Base-by-base conservation (phyloP, 2,888 invertebrate species). In the Apamea epomidion region DNA sequence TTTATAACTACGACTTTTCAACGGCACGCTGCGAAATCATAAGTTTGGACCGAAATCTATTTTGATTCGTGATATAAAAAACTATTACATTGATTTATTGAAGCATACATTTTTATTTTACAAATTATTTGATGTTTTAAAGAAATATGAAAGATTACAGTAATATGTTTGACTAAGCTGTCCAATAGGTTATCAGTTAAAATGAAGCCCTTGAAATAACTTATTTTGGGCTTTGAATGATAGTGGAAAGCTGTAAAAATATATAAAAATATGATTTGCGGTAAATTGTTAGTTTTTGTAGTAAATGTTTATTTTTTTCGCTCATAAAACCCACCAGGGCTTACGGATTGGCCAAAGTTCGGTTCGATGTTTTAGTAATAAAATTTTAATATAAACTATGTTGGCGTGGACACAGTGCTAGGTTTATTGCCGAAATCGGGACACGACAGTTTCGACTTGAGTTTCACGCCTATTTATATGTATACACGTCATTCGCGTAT, bases 181-280 rank as follows among this genome's bases (percentile, higher is more conserved):
- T 76, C 79, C 37, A 60, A 67, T 58, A 37, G 42, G 60, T 60
- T 82, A 78, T 88, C 82, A 82, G n/a, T 42, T 45, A 6, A 65
- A 85, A 65, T 29, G 16, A 29, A 81, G 82, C 90, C 89, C 90
- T 90, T 90, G 85, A 83, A 90, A 82, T 60, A 74, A 72, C 71
- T 73, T 64, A 80, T 81, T 76, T 54, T 42, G n/a, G 45, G 68
- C 25, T 77, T 37, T 37, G 45, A 89, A 84, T 75, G 78, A 87
- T 83, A 60, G 25, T 58, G 32, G 37, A 79, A 90, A 80, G 82
- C 81, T 87, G 86, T 89, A 70, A 75, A 83, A 89, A 90, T 79
- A 85, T 77, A 84, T 83, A 70, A 87, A 86, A 82, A 67, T 89
- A 85, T 86, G 86, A 85, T 85, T 85, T 86, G 79, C 82, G 45